Percentiles rank a stretch among this genome's conserved stretches.
These are phyloP conservation scores for Drosophila paranaensis DNA, from an alignment of 2,888 invertebrate genomes.

Conservation along the genomic window DNA sequence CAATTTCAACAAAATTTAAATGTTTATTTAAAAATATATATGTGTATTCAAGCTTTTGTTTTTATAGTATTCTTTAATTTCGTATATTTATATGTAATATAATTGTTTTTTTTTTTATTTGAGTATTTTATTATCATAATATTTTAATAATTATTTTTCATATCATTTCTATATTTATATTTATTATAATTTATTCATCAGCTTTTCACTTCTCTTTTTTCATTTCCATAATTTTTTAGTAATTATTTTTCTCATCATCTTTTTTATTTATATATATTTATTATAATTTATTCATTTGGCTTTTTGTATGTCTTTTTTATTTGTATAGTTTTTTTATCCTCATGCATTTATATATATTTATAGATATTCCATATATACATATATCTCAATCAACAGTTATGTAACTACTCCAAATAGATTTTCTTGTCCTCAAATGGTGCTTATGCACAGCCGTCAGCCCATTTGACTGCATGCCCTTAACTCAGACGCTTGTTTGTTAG, in stretches of 20 bases:
- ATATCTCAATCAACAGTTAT: neutral
- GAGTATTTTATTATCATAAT: no score
- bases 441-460: conserved; percentile 3
- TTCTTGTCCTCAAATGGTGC: conserved; percentile 53
- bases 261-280: neutral
- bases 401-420: conserved; percentile 15
- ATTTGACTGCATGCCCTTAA: conserved; percentile 49
- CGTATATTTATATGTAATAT: neutral
- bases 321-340: neutral
- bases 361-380: neutral
- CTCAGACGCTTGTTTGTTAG: conserved; percentile 55
- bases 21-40: neutral
- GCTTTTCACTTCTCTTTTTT: neutral
- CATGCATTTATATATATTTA: neutral
- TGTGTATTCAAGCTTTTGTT: no score
- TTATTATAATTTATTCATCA: neutral
- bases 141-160: neutral
- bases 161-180: neutral
- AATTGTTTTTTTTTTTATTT: no score
- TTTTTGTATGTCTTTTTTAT: neutral
- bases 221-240: neutral
- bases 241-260: neutral
- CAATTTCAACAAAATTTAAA: neutral
- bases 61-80: no score
- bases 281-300: neutral